Conservation (phyloP, 23 tunicate species). For the Styela plicata region DNA sequence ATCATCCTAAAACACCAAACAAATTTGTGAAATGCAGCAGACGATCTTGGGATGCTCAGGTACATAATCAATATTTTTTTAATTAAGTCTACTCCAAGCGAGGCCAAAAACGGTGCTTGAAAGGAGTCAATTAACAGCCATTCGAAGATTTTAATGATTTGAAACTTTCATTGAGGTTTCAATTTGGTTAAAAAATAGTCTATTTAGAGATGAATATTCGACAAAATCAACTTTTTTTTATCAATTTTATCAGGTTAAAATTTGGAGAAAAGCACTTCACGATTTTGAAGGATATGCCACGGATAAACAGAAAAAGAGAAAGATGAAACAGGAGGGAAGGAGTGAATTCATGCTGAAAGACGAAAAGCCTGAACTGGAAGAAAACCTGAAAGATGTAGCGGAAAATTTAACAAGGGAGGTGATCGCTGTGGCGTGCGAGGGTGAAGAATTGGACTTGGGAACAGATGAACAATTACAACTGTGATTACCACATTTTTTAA, state of each 20-base stretch:
- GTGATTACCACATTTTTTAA: background rate
- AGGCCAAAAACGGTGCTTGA: no score
- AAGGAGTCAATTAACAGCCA: no score
- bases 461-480: background rate
- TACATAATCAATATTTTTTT: no score
- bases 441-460: background rate
- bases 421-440: background rate
- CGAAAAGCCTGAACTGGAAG: background rate
- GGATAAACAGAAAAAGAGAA: constrained; percentile 25
- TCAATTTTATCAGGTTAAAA: constrained; percentile 33
- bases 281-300: constrained; percentile 38
- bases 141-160: no score
- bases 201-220: no score
- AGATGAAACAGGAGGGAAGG: constrained; percentile 4
- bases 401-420: background rate
- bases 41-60: constrained; percentile 67
- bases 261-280: constrained; percentile 85
- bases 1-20: constrained; percentile 86
- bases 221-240: no score
- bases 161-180: no score
- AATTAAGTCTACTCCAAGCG: no score
- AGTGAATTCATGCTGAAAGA: background rate
- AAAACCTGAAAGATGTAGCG: background rate
- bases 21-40: constrained; percentile 74
- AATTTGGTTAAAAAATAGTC: no score